A percentile compares a stretch with the other conserved stretches of the same genome.
Evolutionary conservation across 2,888 invertebrate species (phyloP).

Genomic region (Galerucella calmariensis): DNA sequence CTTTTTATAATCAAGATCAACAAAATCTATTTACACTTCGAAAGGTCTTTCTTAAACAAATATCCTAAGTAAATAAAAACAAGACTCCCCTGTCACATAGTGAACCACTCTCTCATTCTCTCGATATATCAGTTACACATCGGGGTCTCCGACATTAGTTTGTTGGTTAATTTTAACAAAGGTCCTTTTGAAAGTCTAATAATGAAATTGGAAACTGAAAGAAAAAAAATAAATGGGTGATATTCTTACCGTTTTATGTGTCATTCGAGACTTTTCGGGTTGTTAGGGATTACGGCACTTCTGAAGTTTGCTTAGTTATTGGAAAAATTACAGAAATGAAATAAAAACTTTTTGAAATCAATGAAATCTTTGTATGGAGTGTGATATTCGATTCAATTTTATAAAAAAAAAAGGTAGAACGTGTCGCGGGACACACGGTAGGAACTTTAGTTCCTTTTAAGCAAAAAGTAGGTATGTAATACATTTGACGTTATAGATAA

Average conservation of each 20-base stretch:
- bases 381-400: no score
- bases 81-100: constrained; percentile 52
- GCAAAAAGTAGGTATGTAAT: no score
- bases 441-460: no score
- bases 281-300: background rate
- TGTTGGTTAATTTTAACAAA: constrained; percentile 50
- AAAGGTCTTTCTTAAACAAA: constrained; percentile 58
- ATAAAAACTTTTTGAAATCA: no score
- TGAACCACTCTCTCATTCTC: constrained; percentile 19
- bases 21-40: constrained; percentile 58
- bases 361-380: no score
- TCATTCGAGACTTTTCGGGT: constrained; percentile 18
- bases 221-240: constrained; percentile 41
- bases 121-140: constrained; percentile 51
- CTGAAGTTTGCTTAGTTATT: no score
- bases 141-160: constrained; percentile 42
- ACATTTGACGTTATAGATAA: no score
- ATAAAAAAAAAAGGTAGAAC: no score
- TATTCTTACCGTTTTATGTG: constrained; percentile 34
- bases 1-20: constrained; percentile 52
- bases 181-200: constrained; percentile 47
- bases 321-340: no score
- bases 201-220: constrained; percentile 50
- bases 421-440: no score
- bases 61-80: constrained; percentile 61